Evolutionary conservation across 1,140 invertebrate species (phyloP).

Genomic region (Phocides pigmalion): DNA sequence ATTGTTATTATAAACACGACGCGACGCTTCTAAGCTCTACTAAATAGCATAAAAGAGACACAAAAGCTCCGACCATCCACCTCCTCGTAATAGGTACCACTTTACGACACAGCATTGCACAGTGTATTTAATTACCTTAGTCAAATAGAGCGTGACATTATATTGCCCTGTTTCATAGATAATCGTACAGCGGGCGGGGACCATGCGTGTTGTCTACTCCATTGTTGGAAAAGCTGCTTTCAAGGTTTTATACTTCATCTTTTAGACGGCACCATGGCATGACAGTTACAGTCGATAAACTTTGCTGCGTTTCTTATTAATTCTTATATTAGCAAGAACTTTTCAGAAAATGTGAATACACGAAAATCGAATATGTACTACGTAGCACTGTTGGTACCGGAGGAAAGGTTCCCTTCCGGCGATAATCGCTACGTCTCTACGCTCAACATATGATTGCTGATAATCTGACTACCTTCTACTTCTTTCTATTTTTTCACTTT

Average conservation of each 20-base stretch:
- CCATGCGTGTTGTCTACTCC: constrained; percentile 82
- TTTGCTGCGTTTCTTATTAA: constrained; percentile 82
- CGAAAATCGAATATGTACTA: constrained; percentile 66
- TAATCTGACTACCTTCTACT: constrained; percentile 74
- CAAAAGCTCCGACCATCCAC: constrained; percentile 21
- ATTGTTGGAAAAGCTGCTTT: constrained; percentile 84
- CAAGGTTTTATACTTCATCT: constrained; percentile 82
- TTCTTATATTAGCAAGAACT: constrained; percentile 74
- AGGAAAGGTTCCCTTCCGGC: constrained; percentile 62
- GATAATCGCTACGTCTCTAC: constrained; percentile 70
- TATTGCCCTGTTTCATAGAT: constrained; percentile 82
- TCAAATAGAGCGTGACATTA: constrained; percentile 77
- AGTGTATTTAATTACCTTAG: constrained; percentile 46
- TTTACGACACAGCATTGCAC: constrained; percentile 29
- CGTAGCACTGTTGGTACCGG: constrained; percentile 70
- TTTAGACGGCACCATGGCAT: constrained; percentile 83
- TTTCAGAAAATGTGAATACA: constrained; percentile 80
- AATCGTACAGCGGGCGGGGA: constrained; percentile 77
- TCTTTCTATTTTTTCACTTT: constrained; percentile 80
- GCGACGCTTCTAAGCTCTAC: constrained; percentile 13
- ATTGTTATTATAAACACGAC: constrained; percentile 10
- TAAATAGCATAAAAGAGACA: constrained; percentile 14
- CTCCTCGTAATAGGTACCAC: constrained; percentile 11
- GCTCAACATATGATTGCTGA: constrained; percentile 76
- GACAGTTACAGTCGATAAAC: constrained; percentile 81